These are phyloP conservation scores for Diplodus sargus DNA, from an alignment of 2,797 vertebrate genomes.

Conservation along the genomic window DNA sequence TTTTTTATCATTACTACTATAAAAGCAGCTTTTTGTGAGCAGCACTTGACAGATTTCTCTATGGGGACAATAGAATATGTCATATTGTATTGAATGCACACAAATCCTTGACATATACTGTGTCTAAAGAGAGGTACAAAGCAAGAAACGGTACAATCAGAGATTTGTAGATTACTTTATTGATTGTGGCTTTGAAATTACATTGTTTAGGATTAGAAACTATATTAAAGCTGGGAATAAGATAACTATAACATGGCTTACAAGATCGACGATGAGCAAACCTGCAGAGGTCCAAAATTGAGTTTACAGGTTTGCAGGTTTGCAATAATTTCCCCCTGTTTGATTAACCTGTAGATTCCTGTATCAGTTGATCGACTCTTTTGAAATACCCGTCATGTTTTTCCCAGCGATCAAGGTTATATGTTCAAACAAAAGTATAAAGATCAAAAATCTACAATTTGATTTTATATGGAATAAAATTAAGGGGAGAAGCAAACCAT, in stretches of 20 bases:
- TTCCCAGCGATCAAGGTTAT: not conserved
- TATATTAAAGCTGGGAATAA: not conserved
- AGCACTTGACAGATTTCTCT: no score
- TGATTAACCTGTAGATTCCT: not conserved
- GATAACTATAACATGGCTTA: not conserved
- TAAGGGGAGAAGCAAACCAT: not conserved
- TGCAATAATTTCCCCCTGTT: not conserved
- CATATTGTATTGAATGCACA: no score
- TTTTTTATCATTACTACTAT: no score
- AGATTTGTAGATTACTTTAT: slow-evolving; percentile 15
- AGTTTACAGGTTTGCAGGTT: not conserved
- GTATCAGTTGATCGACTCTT: not conserved
- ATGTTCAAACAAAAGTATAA: not conserved
- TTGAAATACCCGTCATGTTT: not conserved
- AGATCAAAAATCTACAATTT: not conserved
- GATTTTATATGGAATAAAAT: not conserved
- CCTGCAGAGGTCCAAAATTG: not conserved
- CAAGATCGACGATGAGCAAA: not conserved
- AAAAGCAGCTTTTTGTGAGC: no score
- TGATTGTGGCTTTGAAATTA: not conserved
- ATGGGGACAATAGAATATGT: no score
- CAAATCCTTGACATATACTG: not conserved
- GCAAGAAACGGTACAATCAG: not conserved
- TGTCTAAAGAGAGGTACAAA: not conserved
- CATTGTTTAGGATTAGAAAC: not conserved